These are phyloP conservation scores for Cheilosia pagana DNA, from an alignment of 2,888 invertebrate species.

Conservation along the genomic window DNA sequence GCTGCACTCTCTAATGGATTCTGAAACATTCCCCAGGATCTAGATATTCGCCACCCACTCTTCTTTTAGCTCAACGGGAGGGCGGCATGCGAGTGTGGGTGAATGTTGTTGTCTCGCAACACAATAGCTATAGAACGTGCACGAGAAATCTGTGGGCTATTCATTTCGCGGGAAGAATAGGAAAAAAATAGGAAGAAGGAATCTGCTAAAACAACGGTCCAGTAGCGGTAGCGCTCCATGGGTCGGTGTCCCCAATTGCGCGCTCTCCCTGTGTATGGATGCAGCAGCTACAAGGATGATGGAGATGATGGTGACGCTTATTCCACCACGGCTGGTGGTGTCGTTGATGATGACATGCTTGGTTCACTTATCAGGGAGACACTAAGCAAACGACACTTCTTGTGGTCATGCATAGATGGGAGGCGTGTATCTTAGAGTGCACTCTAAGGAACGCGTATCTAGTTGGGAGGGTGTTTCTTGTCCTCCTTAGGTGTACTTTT, in stretches of 20 bases:
- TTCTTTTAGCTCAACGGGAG: background rate
- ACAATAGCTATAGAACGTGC: constrained; percentile 59
- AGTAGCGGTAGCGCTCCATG: constrained; percentile 29
- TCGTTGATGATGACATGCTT: constrained; percentile 64
- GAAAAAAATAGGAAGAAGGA: constrained; percentile 8
- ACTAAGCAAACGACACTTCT: constrained; percentile 41
- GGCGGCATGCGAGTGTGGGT: constrained; percentile 22
- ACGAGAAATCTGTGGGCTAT: constrained; percentile 66
- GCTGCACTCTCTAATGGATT: constrained; percentile 74
- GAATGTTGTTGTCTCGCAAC: constrained; percentile 20
- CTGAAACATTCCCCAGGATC: constrained; percentile 59
- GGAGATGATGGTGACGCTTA: constrained; percentile 47
- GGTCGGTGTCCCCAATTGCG: constrained; percentile 52
- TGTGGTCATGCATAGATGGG: constrained; percentile 28
- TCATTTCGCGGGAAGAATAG: constrained; percentile 59
- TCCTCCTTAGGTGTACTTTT: background rate
- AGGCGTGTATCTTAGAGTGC: constrained; percentile 17
- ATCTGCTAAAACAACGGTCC: constrained; percentile 51
- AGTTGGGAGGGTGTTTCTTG: constrained; percentile 9
- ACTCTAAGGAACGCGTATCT: constrained; percentile 18
- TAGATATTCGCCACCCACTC: constrained; percentile 28
- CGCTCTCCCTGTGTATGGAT: background rate
- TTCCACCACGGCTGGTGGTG: constrained; percentile 30
- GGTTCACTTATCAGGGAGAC: constrained; percentile 55
- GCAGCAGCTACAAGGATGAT: constrained; percentile 21